Conservation (phyloP, 2,797 vertebrate genomes). For the Lepilemur septentrionalis region DNA sequence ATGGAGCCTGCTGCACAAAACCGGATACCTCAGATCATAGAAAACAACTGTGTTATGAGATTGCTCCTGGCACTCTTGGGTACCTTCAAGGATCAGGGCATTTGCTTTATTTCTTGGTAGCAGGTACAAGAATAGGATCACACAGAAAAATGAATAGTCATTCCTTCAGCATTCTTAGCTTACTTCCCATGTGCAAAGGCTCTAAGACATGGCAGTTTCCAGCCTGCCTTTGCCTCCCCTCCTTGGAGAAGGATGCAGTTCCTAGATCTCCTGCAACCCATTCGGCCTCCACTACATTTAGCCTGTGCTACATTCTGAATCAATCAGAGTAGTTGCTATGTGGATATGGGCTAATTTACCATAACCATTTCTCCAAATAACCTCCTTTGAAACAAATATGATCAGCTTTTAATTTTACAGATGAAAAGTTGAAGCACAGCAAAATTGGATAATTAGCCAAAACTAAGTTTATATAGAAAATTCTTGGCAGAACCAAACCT, state of each 20-base stretch:
- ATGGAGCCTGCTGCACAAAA: neutral
- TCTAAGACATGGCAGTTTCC: neutral
- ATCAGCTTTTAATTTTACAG: slow-evolving; percentile 19
- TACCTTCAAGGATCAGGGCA: neutral
- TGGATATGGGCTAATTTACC: neutral
- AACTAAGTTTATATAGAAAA: neutral
- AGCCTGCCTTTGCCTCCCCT: neutral
- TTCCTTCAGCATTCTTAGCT: neutral
- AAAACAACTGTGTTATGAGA: neutral
- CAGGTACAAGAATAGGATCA: neutral
- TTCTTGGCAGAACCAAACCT: neutral
- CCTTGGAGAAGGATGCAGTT: neutral
- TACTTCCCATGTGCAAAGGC: neutral
- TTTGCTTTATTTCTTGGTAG: slow-evolving; percentile 14
- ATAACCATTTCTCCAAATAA: neutral
- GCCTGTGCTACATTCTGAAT: neutral
- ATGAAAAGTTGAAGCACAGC: neutral
- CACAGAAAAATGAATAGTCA: neutral
- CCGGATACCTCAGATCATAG: neutral
- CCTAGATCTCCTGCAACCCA: neutral
- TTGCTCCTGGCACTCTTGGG: neutral
- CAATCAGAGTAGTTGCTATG: neutral
- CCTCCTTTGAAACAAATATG: neutral
- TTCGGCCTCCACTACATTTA: neutral
- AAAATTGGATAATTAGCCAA: neutral